These are phyloP conservation scores for Spheniscus humboldti DNA, from an alignment of 2,797 vertebrate species.

Conservation along the genomic window DNA sequence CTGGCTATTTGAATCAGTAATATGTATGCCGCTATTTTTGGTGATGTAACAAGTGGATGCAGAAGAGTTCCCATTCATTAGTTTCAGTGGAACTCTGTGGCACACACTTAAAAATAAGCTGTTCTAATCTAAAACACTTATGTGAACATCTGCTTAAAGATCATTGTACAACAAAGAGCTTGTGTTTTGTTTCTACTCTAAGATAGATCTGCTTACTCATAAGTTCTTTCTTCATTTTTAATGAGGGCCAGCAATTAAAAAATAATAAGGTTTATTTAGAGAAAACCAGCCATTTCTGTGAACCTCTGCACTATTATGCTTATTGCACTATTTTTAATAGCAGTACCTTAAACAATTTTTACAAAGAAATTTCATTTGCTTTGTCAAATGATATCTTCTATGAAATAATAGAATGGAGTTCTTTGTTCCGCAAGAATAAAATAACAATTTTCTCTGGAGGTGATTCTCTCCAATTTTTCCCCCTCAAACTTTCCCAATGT, in stretches of 20 bases:
- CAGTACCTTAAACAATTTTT: background rate
- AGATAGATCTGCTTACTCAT: background rate
- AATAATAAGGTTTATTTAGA: conserved; percentile 3
- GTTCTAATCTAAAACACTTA: background rate
- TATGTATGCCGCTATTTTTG: background rate
- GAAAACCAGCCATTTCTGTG: background rate
- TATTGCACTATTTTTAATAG: background rate
- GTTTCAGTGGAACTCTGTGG: background rate
- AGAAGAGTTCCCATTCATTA: background rate
- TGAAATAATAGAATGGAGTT: background rate
- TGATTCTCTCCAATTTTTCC: background rate
- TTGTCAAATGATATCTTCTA: background rate
- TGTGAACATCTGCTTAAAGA: background rate
- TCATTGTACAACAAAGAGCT: background rate
- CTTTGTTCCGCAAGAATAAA: background rate
- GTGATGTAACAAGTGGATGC: background rate
- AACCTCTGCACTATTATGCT: background rate
- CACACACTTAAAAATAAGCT: background rate
- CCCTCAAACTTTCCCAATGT: background rate
- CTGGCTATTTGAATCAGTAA: background rate
- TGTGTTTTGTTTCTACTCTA: background rate
- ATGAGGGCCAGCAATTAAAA: background rate
- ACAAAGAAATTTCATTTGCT: background rate
- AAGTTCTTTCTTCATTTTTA: conserved; percentile 1
- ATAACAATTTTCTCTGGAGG: background rate